A percentile compares a stretch with the other conserved stretches of the same genome.
Conservation (phyloP, 2,888 invertebrate species). For the Eupeodes latifasciatus region DNA sequence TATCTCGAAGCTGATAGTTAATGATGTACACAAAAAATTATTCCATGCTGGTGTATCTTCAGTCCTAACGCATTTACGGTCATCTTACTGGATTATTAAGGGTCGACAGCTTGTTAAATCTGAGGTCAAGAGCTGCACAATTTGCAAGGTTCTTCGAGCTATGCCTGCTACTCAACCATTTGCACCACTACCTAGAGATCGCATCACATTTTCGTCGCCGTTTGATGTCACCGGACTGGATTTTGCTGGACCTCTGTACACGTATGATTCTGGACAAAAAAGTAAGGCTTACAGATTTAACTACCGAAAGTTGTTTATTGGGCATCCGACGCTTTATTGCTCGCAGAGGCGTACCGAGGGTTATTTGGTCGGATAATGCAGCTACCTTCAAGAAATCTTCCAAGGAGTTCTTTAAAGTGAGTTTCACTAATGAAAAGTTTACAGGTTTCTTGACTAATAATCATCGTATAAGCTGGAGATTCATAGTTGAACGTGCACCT, state of each 20-base stretch:
- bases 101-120: constrained; percentile 3
- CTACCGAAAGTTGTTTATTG: constrained; percentile 6
- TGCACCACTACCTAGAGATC: background rate
- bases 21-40: background rate
- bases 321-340: background rate
- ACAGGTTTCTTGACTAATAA: background rate
- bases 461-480: constrained; percentile 19
- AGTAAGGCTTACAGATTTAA: constrained; percentile 1
- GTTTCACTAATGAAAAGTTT: no score
- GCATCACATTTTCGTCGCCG: background rate
- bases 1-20: background rate
- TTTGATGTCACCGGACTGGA: background rate
- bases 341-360: background rate
- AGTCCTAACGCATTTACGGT: constrained; percentile 3
- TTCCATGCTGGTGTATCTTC: constrained; percentile 9
- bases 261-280: background rate
- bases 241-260: constrained; percentile 6
- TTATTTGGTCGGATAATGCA: no score
- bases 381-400: no score
- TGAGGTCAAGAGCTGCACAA: background rate
- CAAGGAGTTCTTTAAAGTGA: no score
- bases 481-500: background rate
- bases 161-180: constrained; percentile 1
- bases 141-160: background rate
- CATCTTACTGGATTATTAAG: background rate